Base-by-base conservation (phyloP, 2,113 vertebrate species). In the Petrocephalus microphthalmus region DNA sequence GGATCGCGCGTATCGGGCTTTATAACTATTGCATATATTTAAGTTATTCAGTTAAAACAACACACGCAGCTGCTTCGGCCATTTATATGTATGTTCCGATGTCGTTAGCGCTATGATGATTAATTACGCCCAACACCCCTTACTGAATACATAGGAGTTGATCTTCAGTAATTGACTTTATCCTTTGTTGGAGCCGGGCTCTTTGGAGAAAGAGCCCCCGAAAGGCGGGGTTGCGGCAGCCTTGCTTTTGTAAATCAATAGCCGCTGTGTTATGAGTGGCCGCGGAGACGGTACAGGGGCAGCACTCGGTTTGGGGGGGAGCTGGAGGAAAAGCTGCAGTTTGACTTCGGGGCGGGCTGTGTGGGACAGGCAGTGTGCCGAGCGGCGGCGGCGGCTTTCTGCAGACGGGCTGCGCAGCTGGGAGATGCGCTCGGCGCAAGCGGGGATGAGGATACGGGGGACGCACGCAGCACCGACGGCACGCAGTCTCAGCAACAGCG, bases 241-340 rank as follows among this genome's bases (percentile, higher is more conserved):
- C 64, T 57, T 87, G 89, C 88, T 85, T 89, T 37, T 91, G 91
- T 91, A 92, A 94, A 94, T 95, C 93, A 95, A 92, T 92, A 92
- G 90, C 89, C 82, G 93, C 93, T 93, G 90, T 92, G 92, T 93
- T 94, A 93, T 93, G 92, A 92, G 88, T 90, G 92, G 82, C 93
- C n/a, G n/a, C n/a, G n/a, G 93, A 95, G 96, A 94, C 94, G 95
- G 92, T 95, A 95, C 93, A 89, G 92, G 88, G 89, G 92, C 91
- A 90, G 94, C 96, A 93, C 95, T 91, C 91, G 95, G 90, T 93
- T 96, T 94, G 93, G 11, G 94, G 93, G 92, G 29, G 95, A 94
- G 93, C 95, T 94, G 93, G 87, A 93, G 93, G 51, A 52, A 94
- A 96, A 95, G 95, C 96, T 95, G 94, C 92, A 87, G 94, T 93